Percentiles rank a stretch among this genome's conserved stretches.
Evolutionary conservation across 1,140 invertebrate genomes (phyloP).

Genomic region (Drosophila repleta): DNA sequence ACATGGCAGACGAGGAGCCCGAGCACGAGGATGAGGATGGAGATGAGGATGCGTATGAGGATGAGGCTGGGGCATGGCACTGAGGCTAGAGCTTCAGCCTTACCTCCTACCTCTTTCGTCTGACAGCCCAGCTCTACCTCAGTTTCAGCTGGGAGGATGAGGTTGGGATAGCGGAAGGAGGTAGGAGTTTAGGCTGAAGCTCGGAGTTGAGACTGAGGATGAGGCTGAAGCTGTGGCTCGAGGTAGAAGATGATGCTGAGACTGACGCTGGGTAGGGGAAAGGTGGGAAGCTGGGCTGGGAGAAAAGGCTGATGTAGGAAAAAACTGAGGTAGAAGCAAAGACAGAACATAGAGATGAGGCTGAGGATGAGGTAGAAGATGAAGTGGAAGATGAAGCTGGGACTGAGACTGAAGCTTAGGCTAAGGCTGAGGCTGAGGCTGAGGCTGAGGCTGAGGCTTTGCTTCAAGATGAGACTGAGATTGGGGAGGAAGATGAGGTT

Average conservation of each 20-base stretch:
- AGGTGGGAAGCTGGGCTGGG: no score
- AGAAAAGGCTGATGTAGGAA: no score
- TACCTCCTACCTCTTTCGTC: no score
- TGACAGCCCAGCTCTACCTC: no score
- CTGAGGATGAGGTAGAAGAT: neutral
- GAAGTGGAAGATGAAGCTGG: neutral
- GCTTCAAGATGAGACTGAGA: no score
- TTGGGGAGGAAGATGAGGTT: no score
- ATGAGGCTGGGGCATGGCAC: neutral
- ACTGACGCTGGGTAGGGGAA: neutral
- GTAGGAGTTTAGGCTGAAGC: neutral
- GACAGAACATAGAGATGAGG: no score
- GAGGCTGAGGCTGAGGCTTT: neutral
- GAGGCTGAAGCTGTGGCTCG: neutral
- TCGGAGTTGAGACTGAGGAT: no score
- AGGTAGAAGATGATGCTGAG: neutral
- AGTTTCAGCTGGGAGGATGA: no score
- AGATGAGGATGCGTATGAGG: neutral
- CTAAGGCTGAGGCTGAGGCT: neutral
- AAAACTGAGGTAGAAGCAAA: no score
- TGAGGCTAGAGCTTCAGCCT: neutral
- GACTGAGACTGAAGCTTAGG: neutral
- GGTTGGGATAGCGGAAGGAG: neutral
- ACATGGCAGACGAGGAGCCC: conserved; percentile 48
- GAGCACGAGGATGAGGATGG: conserved; percentile 32